A percentile compares a stretch with the other conserved stretches of the same genome.
These are phyloP conservation scores for Epistrophe eligans DNA, from an alignment of 2,888 invertebrate genomes.

Conservation along the genomic window DNA sequence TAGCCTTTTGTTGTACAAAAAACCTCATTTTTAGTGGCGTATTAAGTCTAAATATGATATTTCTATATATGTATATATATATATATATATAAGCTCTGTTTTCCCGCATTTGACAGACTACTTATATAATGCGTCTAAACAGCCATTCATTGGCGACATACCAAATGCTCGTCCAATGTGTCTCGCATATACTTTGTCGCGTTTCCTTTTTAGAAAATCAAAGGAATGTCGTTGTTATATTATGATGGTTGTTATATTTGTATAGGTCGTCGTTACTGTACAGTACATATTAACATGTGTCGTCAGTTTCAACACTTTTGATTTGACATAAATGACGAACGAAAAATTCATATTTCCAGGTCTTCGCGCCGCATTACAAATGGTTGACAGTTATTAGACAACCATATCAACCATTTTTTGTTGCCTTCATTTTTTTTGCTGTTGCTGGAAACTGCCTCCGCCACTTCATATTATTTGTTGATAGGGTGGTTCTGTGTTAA, in stretches of 20 bases:
- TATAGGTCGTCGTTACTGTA: too few relatives aligned
- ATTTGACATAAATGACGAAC: slow-evolving; percentile 68
- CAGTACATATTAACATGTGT: background rate
- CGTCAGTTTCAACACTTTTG: slow-evolving; percentile 27
- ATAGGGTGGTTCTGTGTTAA: slow-evolving; percentile 56
- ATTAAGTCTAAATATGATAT: slow-evolving; percentile 46
- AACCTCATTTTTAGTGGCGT: slow-evolving; percentile 44
- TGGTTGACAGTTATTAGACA: slow-evolving; percentile 75
- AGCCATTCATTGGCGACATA: slow-evolving; percentile 58
- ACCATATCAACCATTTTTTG: slow-evolving; percentile 69
- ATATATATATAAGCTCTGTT: background rate
- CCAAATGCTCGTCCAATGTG: slow-evolving; percentile 74
- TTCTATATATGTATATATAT: too few relatives aligned
- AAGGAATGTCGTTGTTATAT: slow-evolving; percentile 25
- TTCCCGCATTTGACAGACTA: slow-evolving; percentile 13
- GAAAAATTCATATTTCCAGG: slow-evolving; percentile 69
- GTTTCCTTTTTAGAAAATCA: slow-evolving; percentile 58
- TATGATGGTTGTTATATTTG: too few relatives aligned
- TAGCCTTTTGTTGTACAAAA: slow-evolving; percentile 43
- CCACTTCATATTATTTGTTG: slow-evolving; percentile 10
- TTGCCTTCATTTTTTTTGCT: background rate
- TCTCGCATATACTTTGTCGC: slow-evolving; percentile 52
- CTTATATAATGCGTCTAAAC: slow-evolving; percentile 39
- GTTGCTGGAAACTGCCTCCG: slow-evolving; percentile 16
- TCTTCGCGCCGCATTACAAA: slow-evolving; percentile 71